Evolutionary conservation across 2,888 invertebrate species (phyloP), one percentile per base, ranked within the genome.

Genomic region (Lepidocyrtoides sp.): DNA sequence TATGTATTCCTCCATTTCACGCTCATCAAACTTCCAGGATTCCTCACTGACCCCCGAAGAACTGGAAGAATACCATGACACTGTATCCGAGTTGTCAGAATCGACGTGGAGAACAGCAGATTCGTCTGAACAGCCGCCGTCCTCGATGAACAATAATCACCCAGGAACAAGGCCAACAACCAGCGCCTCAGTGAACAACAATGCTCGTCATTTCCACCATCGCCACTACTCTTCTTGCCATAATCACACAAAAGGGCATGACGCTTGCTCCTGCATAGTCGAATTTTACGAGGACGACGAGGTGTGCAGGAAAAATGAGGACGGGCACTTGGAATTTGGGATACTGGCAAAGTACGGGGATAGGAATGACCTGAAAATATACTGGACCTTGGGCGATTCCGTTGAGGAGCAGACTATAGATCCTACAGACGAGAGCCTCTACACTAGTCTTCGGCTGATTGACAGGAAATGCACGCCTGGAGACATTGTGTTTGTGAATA

Each of bases 201-300:
- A n/a, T n/a, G n/a, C n/a, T n/a, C n/a, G n/a, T n/a, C n/a, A n/a
- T n/a, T n/a, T 10, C 32, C 41, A 36, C 14, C 72, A 20, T 1
- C 77, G 14, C 14, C 77, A 77, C 14, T 1, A 12, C 23, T 14
- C 48, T 12, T n/a, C 20, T 0, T 60, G 81, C 17, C 81, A 32
- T 36, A 17, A 4, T 20, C 36, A 57, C 57, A 20, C 0, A 2
- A 20, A 57, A 8, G 36, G 60, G 0, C 57, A 81, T n/a, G 32
- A 81, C 32, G 17, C n/a, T 14, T 86, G 86, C 63, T 44, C 17
- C 4, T 63, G 54, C 26, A 23, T 83, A 8, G n/a, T 17, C 0
- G 4, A 14, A 2, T 83, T 83, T 14, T 91, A 91, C 83, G 83
- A 85, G 8, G 87, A 91, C 41, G 91, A 91, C 48, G 91, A 91